Evolutionary conservation across 2,113 vertebrate species (phyloP).

Genomic region (Rhinichthys klamathensis): DNA sequence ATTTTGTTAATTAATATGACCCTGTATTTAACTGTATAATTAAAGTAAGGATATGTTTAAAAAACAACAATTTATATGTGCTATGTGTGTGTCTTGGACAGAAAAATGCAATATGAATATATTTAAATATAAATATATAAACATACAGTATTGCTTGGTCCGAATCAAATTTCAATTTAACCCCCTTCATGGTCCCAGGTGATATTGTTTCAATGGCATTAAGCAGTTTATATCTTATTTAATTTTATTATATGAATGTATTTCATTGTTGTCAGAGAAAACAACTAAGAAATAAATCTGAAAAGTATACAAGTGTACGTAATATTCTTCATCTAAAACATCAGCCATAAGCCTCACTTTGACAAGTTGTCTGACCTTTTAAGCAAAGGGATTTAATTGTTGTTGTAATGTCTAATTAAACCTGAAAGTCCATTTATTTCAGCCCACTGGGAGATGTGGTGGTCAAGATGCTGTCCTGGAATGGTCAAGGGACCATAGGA

Average conservation of each 20-base stretch:
- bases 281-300: no score
- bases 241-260: no score
- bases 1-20: neutral
- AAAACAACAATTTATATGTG: neutral
- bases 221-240: no score
- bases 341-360: neutral
- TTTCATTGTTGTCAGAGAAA: neutral
- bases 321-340: neutral
- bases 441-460: neutral
- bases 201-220: no score
- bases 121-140: no score
- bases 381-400: conserved; percentile 36
- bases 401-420: neutral
- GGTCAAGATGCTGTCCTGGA: conserved; percentile 10
- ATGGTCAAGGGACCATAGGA: neutral
- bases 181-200: no score
- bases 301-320: neutral
- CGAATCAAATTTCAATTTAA: no score
- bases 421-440: neutral
- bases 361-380: conserved; percentile 17
- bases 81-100: neutral
- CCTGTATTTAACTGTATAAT: neutral
- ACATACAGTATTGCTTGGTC: no score
- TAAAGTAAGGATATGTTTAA: neutral
- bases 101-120: neutral